phyloP scores from a whole-genome alignment of 2,888 invertebrate species.

The Drosophila fungiperda region DNA sequence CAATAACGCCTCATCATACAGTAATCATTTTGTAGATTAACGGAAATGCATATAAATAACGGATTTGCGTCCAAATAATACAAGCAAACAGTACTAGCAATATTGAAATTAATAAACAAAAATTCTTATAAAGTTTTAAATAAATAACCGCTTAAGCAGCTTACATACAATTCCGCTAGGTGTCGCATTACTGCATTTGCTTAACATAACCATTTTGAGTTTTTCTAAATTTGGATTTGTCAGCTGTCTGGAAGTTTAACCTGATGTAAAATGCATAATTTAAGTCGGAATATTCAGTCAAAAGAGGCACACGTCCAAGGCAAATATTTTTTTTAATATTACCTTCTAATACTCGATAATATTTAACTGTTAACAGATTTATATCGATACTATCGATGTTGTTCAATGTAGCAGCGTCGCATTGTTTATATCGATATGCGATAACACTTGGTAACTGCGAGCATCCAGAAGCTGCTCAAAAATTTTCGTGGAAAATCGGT shows the following conservation, averaged over 20 bases:
- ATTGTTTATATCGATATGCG: constrained; percentile 31
- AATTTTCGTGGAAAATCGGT: constrained; percentile 57
- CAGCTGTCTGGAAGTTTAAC: background rate
- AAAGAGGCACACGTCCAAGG: background rate
- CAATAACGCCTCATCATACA: background rate
- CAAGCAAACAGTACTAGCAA: background rate
- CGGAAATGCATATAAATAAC: background rate
- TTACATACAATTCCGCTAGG: constrained; percentile 1
- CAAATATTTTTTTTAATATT: background rate
- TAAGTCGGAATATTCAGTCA: background rate
- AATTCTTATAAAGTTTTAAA: background rate
- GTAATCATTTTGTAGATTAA: background rate
- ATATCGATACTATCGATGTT: constrained; percentile 20
- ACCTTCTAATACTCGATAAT: background rate
- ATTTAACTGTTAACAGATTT: background rate
- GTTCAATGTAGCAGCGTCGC: constrained; percentile 4
- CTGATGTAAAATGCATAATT: background rate
- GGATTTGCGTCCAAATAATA: background rate
- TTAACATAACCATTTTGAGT: constrained; percentile 16
- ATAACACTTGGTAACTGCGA: constrained; percentile 34
- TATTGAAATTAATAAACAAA: background rate
- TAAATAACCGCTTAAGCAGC: background rate
- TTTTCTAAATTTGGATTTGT: background rate
- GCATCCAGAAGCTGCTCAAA: constrained; percentile 53
- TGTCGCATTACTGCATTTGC: background rate